These are phyloP conservation scores for Papilio gigon DNA, from an alignment of 2,888 invertebrate genomes.

Conservation along the genomic window DNA sequence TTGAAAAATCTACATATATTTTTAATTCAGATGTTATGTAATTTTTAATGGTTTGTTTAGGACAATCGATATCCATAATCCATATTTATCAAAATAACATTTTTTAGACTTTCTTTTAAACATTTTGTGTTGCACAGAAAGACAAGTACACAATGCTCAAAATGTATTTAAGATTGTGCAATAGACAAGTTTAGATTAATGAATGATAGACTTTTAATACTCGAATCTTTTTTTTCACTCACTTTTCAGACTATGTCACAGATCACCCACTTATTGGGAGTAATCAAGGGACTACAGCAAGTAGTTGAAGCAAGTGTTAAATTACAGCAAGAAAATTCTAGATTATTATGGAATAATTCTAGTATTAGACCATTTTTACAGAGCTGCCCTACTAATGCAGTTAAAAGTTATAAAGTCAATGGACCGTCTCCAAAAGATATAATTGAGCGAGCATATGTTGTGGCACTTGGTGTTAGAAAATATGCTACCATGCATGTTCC, in stretches of 20 bases:
- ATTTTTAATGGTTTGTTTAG: background rate
- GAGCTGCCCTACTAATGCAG: slow-evolving; percentile 64
- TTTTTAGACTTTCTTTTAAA: too few species aligned
- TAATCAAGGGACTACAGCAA: slow-evolving; percentile 86
- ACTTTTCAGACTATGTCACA: slow-evolving; percentile 80
- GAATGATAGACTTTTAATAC: too few species aligned
- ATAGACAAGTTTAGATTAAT: background rate
- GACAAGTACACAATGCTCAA: background rate
- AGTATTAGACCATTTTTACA: slow-evolving; percentile 81
- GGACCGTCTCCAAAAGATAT: slow-evolving; percentile 69
- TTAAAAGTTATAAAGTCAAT: slow-evolving; percentile 58
- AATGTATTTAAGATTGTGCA: background rate
- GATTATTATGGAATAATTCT: slow-evolving; percentile 86
- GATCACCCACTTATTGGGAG: slow-evolving; percentile 84
- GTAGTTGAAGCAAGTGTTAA: slow-evolving; percentile 86
- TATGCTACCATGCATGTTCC: slow-evolving; percentile 75
- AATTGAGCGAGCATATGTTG: slow-evolving; percentile 85
- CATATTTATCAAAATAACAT: too few species aligned
- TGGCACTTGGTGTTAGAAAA: slow-evolving; percentile 86
- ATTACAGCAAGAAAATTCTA: slow-evolving; percentile 84
- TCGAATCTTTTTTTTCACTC: slow-evolving; percentile 29
- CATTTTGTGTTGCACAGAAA: too few species aligned
- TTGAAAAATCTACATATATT: too few species aligned
- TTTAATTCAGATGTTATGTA: slow-evolving; percentile 1
- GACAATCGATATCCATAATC: too few species aligned